Base-by-base conservation (phyloP, 2,113 vertebrate species). In the Chaetodon trifascialis region DNA sequence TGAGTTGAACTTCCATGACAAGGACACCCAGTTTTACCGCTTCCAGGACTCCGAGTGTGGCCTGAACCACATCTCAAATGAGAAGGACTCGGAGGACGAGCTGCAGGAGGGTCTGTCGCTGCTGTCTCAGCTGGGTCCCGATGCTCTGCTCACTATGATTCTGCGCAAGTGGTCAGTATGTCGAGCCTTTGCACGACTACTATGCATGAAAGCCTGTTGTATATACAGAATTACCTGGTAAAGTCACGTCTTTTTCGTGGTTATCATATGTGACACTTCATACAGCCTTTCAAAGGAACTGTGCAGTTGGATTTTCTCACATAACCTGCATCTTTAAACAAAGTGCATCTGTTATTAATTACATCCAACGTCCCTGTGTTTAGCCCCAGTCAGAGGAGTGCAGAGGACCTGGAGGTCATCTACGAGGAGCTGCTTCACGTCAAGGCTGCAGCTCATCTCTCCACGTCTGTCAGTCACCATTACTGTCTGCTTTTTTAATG, bases 361-460 rank as follows among this genome's bases (percentile, higher is more conserved):
- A 14, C 25, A 40, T 10, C 11, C 12, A 11, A 42, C 34, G 67
- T 9, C 7, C 1, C 44, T 77, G 44, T 54, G 23, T 52, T 3
- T 79, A 99, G 97, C 67, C 98, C 97, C 0, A 95, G 92, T 62
- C 98, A 99, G 86, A 96, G 98, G 82, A 97, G 95, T 0, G 94
- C 96, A 0, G 98, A 98, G 14, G 98, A 99, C 86, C 93, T 99
- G 86, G 97, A 98, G 78, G 95, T 99, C 71, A 99, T 99, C 79
- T 99, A 97, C 0, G 98, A 99, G 92, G 98, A 99, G 91, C 92
- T 99, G 56, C 95, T 98, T 0, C 97, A 99, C 55, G 94, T 99
- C 89, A 99, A 99, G 79, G 97, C 98, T 0, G 97, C 97, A 34
- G 96, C 97, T 23, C 97, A 99, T 79, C 96, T 99, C 70, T 99